phyloP scores from a whole-genome alignment of 2,113 vertebrate genomes.

The Grammomys surdaster region DNA sequence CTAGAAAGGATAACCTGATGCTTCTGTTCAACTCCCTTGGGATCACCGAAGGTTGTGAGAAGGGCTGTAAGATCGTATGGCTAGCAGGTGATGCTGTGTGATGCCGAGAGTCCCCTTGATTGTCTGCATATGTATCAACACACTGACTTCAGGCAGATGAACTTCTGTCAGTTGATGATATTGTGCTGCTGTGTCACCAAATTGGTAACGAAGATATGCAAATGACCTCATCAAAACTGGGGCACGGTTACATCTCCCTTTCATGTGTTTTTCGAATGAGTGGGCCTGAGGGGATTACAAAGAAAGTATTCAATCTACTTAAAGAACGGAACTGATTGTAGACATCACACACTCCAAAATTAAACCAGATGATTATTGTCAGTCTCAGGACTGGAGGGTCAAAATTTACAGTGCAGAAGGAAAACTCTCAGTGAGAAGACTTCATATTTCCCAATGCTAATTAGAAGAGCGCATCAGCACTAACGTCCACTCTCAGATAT shows the following conservation, averaged over 20 bases:
- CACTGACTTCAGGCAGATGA: not conserved
- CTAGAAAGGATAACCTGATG: conserved; percentile 81
- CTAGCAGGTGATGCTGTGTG: conserved; percentile 70
- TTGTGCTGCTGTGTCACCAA: conserved; percentile 37
- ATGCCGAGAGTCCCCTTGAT: not conserved
- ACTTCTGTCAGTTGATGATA: not conserved
- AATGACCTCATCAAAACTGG: conserved; percentile 25
- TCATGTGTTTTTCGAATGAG: conserved; percentile 46
- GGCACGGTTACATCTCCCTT: not conserved
- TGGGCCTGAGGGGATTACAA: not conserved
- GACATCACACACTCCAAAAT: conserved; percentile 48
- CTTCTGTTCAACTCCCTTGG: conserved; percentile 84
- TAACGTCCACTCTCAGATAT: not conserved
- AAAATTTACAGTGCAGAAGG: not conserved
- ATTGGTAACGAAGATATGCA: not conserved
- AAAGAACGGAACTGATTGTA: conserved; percentile 34
- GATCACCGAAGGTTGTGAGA: conserved; percentile 78
- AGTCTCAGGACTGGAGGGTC: conserved; percentile 45
- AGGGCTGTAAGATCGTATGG: conserved; percentile 79
- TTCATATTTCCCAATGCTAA: conserved; percentile 52
- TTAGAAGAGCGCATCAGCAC: not conserved
- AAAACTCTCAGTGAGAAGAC: not conserved
- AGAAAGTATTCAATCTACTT: conserved; percentile 50
- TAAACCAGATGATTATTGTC: conserved; percentile 56
- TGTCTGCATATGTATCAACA: not conserved